Conservation (phyloP, 2,888 invertebrate species). For the Sussaba pulchella region DNA sequence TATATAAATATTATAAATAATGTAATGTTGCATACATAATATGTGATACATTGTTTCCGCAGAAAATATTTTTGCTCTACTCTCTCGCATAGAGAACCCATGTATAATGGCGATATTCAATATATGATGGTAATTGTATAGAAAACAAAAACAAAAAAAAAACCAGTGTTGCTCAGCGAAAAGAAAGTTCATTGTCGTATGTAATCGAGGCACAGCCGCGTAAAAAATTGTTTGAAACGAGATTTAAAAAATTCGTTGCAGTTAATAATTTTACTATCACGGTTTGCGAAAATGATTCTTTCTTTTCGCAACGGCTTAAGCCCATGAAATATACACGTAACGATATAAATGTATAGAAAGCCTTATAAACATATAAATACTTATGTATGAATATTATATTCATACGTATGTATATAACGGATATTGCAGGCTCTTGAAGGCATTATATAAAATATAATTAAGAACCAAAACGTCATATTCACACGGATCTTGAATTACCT, state of each 20-base stretch:
- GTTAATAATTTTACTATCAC: not conserved
- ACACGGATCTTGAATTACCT: slow-evolving; percentile 46
- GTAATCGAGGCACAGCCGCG: not conserved
- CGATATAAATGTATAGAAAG: slow-evolving; percentile 66
- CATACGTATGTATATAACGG: slow-evolving; percentile 53
- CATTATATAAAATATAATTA: slow-evolving; percentile 47
- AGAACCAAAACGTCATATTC: slow-evolving; percentile 43
- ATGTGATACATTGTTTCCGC: slow-evolving; percentile 68
- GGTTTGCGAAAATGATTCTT: slow-evolving; percentile 7
- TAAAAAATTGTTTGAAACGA: no score
- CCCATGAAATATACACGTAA: slow-evolving; percentile 52
- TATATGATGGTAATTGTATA: slow-evolving; percentile 62
- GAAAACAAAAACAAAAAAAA: slow-evolving; percentile 51
- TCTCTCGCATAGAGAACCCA: slow-evolving; percentile 49
- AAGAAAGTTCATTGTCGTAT: slow-evolving; percentile 34
- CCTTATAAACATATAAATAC: slow-evolving; percentile 59
- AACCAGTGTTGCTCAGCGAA: slow-evolving; percentile 34
- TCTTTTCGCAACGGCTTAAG: slow-evolving; percentile 61
- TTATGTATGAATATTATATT: slow-evolving; percentile 51
- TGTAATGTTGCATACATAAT: slow-evolving; percentile 63
- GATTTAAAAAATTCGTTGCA: no score
- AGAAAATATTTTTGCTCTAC: slow-evolving; percentile 65
- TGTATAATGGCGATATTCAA: slow-evolving; percentile 57
- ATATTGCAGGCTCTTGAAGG: slow-evolving; percentile 42
- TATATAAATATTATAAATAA: slow-evolving; percentile 68